Base-by-base conservation (phyloP, 2,888 invertebrate species). In the Caenorhabditis sulstoni region DNA sequence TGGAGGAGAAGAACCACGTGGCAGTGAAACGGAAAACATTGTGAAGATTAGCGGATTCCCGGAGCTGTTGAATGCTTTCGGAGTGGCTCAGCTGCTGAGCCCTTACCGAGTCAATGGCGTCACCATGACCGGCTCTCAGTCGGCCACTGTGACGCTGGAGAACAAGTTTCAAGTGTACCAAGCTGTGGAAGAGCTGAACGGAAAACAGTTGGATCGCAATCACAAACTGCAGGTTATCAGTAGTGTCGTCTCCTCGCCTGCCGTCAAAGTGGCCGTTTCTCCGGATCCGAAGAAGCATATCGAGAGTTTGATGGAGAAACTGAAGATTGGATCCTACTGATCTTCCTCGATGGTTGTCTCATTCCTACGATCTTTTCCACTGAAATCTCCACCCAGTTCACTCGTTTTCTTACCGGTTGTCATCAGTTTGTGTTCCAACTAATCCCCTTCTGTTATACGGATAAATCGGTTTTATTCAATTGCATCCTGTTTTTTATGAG, bases 101-200 rank as follows among this genome's bases (percentile, higher is more conserved):
- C 74, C 74, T 22, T 80, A 66, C 39, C 65, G 81, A 3, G 78
- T 83, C 11, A 68, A 76, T 18, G 81, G 80, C 14, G 76, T 83
- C 18, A 68, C 70, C 0, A 16, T 76, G 11, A 61, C 22, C 11
- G 53, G 59, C 16, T 53, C 78, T 7, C 71, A 75, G 9, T 70
- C 71, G 4, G 82, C 85, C 1, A 37, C 67, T 18, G 85, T 85
- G 29, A 68, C 78, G 3, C 66, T 85, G 23, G 81, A 78, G 39
- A 85, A 85, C 71, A 84, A 83, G 57, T 85, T 79, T 57, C 83
- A 83, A 47, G 83, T 79, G 14, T 76, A 50, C 44, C 83, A 83
- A 35, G 74, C 79, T 3, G 59, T 65, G 12, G 29, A 59, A 11
- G 70, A 74, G 49, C 53, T 79, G 7, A 53, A 79, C 23, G 74